A percentile compares a stretch with the other conserved stretches of the same genome.
Evolutionary conservation across 1,140 invertebrate species (phyloP).

Genomic region (Branchinecta lynchi): DNA sequence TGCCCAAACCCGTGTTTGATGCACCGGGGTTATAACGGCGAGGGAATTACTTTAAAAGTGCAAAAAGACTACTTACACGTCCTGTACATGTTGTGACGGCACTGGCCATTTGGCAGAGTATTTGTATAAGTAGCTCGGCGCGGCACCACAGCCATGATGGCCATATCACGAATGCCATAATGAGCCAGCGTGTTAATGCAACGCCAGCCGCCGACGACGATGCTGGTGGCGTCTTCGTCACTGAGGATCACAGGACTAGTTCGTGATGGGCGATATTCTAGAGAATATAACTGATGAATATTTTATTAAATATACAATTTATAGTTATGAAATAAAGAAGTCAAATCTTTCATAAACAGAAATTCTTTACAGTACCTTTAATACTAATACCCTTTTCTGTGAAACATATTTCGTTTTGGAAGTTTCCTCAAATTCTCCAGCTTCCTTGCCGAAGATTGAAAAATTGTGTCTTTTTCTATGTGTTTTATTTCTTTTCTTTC

Average conservation of each 20-base stretch:
- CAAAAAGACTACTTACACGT: constrained; percentile 19
- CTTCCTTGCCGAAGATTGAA: too few relatives aligned
- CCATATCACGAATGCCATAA: constrained; percentile 86
- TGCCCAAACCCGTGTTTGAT: too few relatives aligned
- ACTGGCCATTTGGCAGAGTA: constrained; percentile 40
- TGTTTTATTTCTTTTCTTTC: too few relatives aligned
- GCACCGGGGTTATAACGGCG: too few relatives aligned
- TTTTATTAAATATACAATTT: neutral
- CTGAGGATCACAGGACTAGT: constrained; percentile 77
- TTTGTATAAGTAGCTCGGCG: constrained; percentile 63
- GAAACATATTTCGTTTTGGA: too few relatives aligned
- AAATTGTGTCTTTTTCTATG: too few relatives aligned
- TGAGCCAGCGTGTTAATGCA: constrained; percentile 80
- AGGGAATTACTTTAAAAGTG: neutral
- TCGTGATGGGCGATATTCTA: constrained; percentile 81
- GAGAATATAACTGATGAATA: constrained; percentile 20
- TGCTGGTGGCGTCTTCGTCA: constrained; percentile 83
- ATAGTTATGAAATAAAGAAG: neutral
- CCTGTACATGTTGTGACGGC: constrained; percentile 23
- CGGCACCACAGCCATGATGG: constrained; percentile 78
- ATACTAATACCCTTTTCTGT: too few relatives aligned
- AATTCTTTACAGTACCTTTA: too few relatives aligned
- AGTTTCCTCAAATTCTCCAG: too few relatives aligned
- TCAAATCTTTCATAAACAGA: neutral
- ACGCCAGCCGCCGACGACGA: constrained; percentile 71